Percentiles rank a stretch among this genome's conserved stretches.
phyloP scores from a whole-genome alignment of 2,113 vertebrate species.

The Sturnira hondurensis region DNA sequence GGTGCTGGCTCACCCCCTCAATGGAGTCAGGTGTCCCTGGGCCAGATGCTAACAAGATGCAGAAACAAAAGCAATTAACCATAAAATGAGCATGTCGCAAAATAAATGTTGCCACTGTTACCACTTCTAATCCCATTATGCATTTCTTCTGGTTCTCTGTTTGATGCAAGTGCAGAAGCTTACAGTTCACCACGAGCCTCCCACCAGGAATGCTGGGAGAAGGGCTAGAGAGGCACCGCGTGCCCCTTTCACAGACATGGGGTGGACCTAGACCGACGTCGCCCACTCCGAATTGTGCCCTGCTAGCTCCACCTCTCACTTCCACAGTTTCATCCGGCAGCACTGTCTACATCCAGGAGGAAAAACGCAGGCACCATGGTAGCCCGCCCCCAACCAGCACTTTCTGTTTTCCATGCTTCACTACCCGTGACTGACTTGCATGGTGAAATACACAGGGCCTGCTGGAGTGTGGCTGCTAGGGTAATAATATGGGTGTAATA shows the following conservation, averaged over 20 bases:
- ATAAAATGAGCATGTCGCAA: neutral
- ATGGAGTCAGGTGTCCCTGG: slow-evolving; percentile 95
- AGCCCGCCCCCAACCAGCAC: neutral
- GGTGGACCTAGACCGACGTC: neutral
- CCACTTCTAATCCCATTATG: neutral
- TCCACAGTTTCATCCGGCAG: neutral
- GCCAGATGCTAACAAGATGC: slow-evolving; percentile 86
- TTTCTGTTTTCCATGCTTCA: neutral
- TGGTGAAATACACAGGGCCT: too few relatives aligned
- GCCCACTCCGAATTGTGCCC: neutral
- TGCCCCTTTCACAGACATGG: neutral
- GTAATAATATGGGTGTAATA: too few relatives aligned
- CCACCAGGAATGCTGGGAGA: neutral
- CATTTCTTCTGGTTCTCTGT: neutral
- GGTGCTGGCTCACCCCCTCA: slow-evolving; percentile 91
- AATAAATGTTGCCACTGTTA: neutral
- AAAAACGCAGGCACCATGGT: neutral
- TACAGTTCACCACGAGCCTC: neutral
- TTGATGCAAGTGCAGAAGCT: neutral
- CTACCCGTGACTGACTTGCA: neutral
- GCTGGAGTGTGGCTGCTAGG: too few relatives aligned
- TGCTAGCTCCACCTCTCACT: neutral
- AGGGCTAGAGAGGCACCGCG: neutral
- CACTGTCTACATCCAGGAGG: neutral
- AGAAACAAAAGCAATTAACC: neutral